Evolutionary conservation across 2,888 invertebrate species (phyloP), one percentile per base, ranked within the genome.

Genomic region (Furcula furcula): DNA sequence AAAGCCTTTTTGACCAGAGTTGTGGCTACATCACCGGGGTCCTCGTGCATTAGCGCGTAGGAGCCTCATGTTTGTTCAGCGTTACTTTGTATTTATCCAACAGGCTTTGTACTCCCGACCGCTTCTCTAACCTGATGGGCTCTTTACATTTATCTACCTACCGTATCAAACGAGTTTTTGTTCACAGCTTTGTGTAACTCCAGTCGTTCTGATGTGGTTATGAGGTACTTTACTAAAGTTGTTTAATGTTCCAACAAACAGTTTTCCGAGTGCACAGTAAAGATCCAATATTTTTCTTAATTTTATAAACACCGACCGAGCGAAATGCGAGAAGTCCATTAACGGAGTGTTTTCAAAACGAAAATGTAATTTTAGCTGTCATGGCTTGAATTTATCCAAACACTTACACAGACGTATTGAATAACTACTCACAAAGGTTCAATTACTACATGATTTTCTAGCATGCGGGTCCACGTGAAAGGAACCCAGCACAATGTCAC

Each of bases 1-100:
- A 54, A 40, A 41, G 37, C 30, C 42, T 34, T 31, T 34, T 36
- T 31, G 32, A 35, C 27, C 34, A 34, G 45, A 49, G 56, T 51
- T 49, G 55, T 35, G 48, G 47, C 40, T 45, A 39, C 48, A 51
- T 46, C 50, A 40, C 54, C 55, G 54, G 61, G 65, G 66, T 71
- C 66, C 66, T 61, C 63, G 40, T 73, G 72, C 73, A 82, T 83
- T 82, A 82, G 68, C 76, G 70, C 64, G 67, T 72, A 65, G 66
- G 55, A 73, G 65, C 55, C 64, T 60, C 51, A 56, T 76, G 72
- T 82, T 83, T 78, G 65, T 73, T 67, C 62, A 66, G 58, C 64
- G 71, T 71, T 69, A 67, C 74, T 74, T 72, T 65, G 64, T 76
- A 65, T 78, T 80, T 78, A 72, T 59, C 60, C 65, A 69, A 66